phyloP scores from a whole-genome alignment of 2,797 vertebrate genomes.

The Pitangus sulphuratus region DNA sequence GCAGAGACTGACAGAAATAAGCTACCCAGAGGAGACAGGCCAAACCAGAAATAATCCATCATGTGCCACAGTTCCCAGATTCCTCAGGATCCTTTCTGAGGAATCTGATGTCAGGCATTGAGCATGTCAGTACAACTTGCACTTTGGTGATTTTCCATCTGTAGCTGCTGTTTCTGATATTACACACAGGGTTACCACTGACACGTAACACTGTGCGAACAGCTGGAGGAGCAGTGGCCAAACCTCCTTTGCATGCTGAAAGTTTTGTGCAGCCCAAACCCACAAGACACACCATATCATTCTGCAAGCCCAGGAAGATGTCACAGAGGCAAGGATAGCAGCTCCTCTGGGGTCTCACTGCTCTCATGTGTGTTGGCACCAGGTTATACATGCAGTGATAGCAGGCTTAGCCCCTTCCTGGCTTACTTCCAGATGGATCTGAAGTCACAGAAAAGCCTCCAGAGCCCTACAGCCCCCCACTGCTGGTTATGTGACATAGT shows the following conservation, averaged over 20 bases:
- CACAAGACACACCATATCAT: neutral
- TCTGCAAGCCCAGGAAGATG: neutral
- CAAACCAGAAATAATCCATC: constrained; percentile 70
- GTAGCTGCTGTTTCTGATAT: constrained; percentile 44
- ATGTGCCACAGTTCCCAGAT: constrained; percentile 62
- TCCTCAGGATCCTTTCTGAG: constrained; percentile 34
- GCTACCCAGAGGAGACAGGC: constrained; percentile 10
- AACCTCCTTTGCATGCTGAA: neutral
- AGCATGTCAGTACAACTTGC: constrained; percentile 26
- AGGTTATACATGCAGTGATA: neutral
- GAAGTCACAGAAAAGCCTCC: neutral
- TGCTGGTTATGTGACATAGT: neutral
- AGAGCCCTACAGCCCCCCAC: neutral
- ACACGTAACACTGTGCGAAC: neutral
- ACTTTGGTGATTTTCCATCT: constrained; percentile 49
- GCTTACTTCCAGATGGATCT: neutral
- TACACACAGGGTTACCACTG: neutral
- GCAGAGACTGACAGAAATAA: constrained; percentile 40
- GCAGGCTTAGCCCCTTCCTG: neutral
- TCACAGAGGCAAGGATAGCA: neutral
- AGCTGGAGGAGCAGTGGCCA: constrained; percentile 38
- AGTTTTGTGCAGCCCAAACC: neutral
- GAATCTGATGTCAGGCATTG: constrained; percentile 34
- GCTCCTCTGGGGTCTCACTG: neutral
- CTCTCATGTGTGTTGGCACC: neutral